These are phyloP conservation scores for Drosophila carrolli DNA, from an alignment of 1,140 invertebrate genomes.

Conservation along the genomic window DNA sequence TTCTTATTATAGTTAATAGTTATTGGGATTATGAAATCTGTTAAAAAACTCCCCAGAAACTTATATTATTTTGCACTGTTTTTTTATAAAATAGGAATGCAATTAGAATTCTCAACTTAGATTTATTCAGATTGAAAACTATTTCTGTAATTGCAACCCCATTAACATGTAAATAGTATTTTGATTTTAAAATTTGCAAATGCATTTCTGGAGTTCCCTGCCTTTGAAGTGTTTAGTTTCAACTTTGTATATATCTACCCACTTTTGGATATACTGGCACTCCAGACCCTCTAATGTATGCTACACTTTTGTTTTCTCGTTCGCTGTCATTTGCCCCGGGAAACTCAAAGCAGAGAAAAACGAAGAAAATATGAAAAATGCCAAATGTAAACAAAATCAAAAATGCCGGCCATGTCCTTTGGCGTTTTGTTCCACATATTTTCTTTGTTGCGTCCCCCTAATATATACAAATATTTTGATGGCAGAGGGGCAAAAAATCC, in stretches of 20 bases:
- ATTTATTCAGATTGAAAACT: too few species aligned
- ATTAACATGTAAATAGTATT: not conserved
- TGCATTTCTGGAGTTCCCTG: not conserved
- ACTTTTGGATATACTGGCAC: not conserved
- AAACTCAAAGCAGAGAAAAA: not conserved
- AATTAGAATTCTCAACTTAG: too few species aligned
- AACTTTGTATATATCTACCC: not conserved
- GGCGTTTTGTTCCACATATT: conserved; percentile 55
- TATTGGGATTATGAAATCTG: too few species aligned
- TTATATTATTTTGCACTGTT: too few species aligned
- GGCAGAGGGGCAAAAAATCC: conserved; percentile 9
- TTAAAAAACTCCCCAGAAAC: too few species aligned
- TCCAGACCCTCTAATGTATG: conserved; percentile 22
- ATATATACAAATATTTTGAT: conserved; percentile 49
- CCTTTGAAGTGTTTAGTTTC: conserved; percentile 3
- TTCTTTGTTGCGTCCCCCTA: conserved; percentile 26
- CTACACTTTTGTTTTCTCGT: conserved; percentile 15
- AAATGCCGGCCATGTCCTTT: conserved; percentile 58
- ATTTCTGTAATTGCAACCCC: too few species aligned
- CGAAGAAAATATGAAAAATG: conserved; percentile 32
- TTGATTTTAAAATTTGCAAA: not conserved
- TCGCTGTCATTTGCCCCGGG: conserved; percentile 12
- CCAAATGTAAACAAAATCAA: conserved; percentile 62
- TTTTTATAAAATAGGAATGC: too few species aligned
- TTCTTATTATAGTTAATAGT: too few species aligned